phyloP scores from a whole-genome alignment of 1,140 invertebrate genomes.

The Drosophila guanche region DNA sequence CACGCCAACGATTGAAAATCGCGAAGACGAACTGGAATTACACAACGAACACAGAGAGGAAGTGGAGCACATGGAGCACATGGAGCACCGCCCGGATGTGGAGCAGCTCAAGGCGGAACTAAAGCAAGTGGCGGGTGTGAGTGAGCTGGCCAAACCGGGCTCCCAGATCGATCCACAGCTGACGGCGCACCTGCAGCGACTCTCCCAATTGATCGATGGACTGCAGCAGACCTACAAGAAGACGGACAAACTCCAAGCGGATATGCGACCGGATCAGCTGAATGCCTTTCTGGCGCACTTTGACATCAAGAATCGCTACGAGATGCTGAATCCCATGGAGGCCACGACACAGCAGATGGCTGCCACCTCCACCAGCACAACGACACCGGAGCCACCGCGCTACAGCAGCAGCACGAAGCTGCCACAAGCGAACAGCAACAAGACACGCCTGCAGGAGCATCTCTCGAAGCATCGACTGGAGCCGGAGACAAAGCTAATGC shows the following conservation, averaged over 20 bases:
- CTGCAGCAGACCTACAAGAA: constrained; percentile 76
- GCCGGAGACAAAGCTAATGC: constrained; percentile 74
- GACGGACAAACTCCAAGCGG: constrained; percentile 61
- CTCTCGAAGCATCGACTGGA: constrained; percentile 54
- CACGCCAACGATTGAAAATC: constrained; percentile 45
- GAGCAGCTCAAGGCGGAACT: constrained; percentile 39
- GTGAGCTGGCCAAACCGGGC: constrained; percentile 24
- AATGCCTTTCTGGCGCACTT: constrained; percentile 82
- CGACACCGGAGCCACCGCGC: constrained; percentile 10
- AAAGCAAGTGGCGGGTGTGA: constrained; percentile 31
- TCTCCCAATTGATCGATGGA: constrained; percentile 82
- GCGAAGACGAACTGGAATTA: constrained; percentile 32
- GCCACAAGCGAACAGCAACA: constrained; percentile 43
- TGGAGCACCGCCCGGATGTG: constrained; percentile 27
- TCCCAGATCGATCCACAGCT: constrained; percentile 71
- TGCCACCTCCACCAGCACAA: constrained; percentile 12
- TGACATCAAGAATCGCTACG: constrained; percentile 76
- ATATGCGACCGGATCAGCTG: constrained; percentile 77
- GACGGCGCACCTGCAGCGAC: constrained; percentile 75
- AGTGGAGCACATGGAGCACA: background rate
- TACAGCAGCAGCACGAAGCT: constrained; percentile 14
- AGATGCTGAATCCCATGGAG: constrained; percentile 57
- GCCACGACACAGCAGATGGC: constrained; percentile 8
- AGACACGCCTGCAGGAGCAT: constrained; percentile 65
- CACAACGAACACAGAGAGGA: background rate